These are phyloP conservation scores for Trichechus manatus DNA, from an alignment of 2,113 vertebrate species.

Conservation along the genomic window DNA sequence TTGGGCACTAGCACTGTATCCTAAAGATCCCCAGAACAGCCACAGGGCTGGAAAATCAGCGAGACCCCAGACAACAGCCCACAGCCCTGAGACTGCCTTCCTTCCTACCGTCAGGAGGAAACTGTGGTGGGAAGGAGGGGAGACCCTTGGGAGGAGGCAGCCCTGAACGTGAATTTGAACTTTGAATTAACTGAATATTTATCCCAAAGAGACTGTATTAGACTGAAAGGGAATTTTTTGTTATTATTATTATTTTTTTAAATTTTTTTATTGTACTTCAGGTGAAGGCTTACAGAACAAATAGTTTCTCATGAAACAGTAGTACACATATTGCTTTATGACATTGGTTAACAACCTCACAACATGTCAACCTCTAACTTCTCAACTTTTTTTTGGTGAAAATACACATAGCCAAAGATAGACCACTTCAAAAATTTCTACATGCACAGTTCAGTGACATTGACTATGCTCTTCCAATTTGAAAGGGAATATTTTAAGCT, in stretches of 20 bases:
- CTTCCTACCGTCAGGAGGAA: not conserved
- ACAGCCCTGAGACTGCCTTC: not conserved
- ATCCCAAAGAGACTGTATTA: conserved; percentile 1
- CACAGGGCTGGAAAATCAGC: not conserved
- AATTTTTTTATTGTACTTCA: too few relatives aligned
- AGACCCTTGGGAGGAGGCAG: not conserved
- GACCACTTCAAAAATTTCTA: too few relatives aligned
- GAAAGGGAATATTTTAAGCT: not conserved
- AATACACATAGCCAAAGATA: too few relatives aligned
- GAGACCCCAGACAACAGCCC: not conserved
- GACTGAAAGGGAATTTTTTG: not conserved
- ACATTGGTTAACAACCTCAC: too few relatives aligned
- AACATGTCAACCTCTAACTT: too few relatives aligned
- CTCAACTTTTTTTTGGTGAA: too few relatives aligned
- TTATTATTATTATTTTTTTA: too few relatives aligned
- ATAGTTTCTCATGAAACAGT: too few relatives aligned
- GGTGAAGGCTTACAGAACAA: too few relatives aligned
- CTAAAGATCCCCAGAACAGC: not conserved
- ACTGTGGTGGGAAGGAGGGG: not conserved
- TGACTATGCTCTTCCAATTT: not conserved
- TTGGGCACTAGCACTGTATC: not conserved
- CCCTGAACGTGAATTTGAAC: not conserved
- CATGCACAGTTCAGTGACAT: too few relatives aligned
- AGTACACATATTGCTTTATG: too few relatives aligned
- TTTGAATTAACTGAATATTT: not conserved